These are phyloP conservation scores for Seira ritae DNA, from an alignment of 2,888 invertebrate genomes.

Conservation along the genomic window DNA sequence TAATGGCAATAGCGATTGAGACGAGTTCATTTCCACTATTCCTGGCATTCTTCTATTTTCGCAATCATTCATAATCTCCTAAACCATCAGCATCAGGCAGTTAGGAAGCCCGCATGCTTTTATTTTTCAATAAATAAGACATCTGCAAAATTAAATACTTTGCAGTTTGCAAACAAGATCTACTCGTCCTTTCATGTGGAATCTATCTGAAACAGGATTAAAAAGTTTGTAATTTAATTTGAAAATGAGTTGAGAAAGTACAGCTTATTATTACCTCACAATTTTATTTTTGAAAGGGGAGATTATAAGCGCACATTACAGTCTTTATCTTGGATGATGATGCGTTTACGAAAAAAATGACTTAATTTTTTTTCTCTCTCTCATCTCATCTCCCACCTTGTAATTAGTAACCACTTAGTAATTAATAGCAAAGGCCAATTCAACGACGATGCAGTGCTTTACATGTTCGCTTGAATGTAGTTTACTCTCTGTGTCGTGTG, in stretches of 20 bases:
- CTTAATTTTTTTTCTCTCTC: conserved; percentile 46
- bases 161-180: no score
- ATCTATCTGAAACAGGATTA: conserved; percentile 54
- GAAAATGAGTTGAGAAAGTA: conserved; percentile 11
- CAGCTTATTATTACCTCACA: conserved; percentile 32
- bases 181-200: no score
- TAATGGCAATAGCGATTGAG: no score
- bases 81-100: no score
- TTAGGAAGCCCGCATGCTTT: no score
- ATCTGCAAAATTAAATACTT: no score
- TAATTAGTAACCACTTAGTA: conserved; percentile 59
- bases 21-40: no score
- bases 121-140: no score
- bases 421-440: conserved; percentile 52
- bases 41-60: no score
- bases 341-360: conserved; percentile 31
- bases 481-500: conserved; percentile 30
- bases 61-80: no score
- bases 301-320: conserved; percentile 26
- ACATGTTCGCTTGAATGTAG: neutral
- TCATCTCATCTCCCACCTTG: conserved; percentile 36
- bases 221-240: conserved; percentile 25
- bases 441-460: neutral
- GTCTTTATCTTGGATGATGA: neutral
- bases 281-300: conserved; percentile 34